Conservation (phyloP, 2,888 invertebrate species). For the Dryococelus australis region DNA sequence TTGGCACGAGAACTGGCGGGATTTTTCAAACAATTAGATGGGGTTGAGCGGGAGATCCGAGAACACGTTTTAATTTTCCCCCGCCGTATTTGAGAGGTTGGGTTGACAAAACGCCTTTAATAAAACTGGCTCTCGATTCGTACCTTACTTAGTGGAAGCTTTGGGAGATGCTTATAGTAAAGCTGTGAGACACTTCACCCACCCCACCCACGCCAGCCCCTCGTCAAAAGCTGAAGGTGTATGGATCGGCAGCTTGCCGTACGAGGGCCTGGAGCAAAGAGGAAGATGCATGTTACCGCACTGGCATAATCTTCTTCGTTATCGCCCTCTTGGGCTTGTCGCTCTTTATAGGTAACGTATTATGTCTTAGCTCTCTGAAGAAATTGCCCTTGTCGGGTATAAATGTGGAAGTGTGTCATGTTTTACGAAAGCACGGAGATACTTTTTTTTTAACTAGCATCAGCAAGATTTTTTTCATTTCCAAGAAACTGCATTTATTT, state of each 20-base stretch:
- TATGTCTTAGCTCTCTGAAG: too few relatives aligned
- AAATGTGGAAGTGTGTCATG: too few relatives aligned
- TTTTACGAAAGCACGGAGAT: too few relatives aligned
- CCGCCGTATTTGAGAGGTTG: neutral
- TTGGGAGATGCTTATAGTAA: neutral
- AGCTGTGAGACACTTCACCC: neutral
- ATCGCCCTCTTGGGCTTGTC: neutral
- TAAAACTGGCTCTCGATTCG: neutral
- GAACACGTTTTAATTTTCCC: neutral
- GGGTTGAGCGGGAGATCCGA: neutral
- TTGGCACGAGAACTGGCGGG: constrained; percentile 46
- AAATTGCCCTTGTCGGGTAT: too few relatives aligned
- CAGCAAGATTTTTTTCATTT: too few relatives aligned
- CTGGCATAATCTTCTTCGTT: neutral
- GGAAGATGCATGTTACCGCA: neutral
- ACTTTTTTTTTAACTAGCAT: too few relatives aligned
- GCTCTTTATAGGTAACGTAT: neutral
- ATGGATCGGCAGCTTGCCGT: neutral
- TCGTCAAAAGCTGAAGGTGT: neutral
- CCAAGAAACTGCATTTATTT: too few relatives aligned
- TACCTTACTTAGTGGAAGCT: neutral
- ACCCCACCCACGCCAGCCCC: neutral
- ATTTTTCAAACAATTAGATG: constrained; percentile 41
- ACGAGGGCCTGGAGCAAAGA: neutral
- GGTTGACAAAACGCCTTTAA: neutral